Evolutionary conservation across 2,888 invertebrate species (phyloP), one percentile per base, ranked within the genome.

Genomic region (Leucophora obtusa): DNA sequence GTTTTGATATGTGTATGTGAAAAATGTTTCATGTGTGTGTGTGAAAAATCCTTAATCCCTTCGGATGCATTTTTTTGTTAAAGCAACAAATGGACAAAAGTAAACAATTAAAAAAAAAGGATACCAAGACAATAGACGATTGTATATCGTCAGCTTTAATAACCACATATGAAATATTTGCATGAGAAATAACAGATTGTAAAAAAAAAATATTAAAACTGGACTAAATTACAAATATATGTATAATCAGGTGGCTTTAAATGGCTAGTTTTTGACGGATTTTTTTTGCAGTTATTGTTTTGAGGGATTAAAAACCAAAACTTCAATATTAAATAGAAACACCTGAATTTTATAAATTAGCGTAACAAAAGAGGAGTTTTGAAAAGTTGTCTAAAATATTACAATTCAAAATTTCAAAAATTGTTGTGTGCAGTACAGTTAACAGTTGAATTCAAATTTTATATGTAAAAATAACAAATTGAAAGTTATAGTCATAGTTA

Each of bases 161-260:
- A 58, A 59, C 58, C 53, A 18, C 77, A 58, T 53, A 71, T 77
- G 58, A 35, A 71, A 38, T 59, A 77, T 77, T 77, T 77, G 77
- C 65, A 77, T 71, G 65, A 65, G 24, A 38, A 59, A 59, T 65
- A 33, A 14, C 9, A 53, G 43, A 53, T 15, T 38, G 38, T 24
- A 17, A 35, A 58, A 17, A 35, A 58, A 54, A 63, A 51, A 53
- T 75, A 60, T 68, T 47, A 60, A 53, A 74, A 60, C 21, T 66
- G 7, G 28, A 43, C 15, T 43, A 59, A 66, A 74, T 38, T 28
- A 28, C 28, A 28, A 43, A 18, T 38, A 17, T 1, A 18, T 38
- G n/a, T 1, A 51, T 24, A 59, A 51, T 59, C 43, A 51, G 9
- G 24, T 70, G 53, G 5, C 43, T 53, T 43, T 11, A 65, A 77